Percentiles rank a stretch among this genome's conserved stretches.
phyloP scores from a whole-genome alignment of 2,113 vertebrate species.

The Myodes glareolus region DNA sequence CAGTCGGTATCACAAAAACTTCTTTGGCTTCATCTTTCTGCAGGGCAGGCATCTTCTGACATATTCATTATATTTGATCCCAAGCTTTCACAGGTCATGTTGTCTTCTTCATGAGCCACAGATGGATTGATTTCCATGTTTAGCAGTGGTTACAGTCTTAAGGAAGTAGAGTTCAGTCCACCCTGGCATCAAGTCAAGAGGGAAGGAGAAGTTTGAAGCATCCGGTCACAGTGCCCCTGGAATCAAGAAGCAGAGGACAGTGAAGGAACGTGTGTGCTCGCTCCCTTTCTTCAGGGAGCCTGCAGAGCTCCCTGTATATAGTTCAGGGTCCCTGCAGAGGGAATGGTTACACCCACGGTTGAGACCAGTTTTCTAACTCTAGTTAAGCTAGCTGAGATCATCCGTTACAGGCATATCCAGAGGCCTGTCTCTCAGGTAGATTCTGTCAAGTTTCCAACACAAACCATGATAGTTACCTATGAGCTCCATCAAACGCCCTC shows the following conservation, averaged over 20 bases:
- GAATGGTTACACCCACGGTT: no score
- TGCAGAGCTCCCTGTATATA: no score
- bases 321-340: neutral
- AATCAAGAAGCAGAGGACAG: neutral
- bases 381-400: neutral
- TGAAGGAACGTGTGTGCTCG: neutral
- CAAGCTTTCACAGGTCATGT: neutral
- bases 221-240: neutral
- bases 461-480: neutral
- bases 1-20: neutral
- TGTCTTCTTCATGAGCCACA: neutral
- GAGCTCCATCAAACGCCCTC: neutral
- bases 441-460: neutral
- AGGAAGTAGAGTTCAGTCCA: neutral
- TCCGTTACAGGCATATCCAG: neutral
- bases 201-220: neutral
- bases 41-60: neutral
- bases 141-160: neutral
- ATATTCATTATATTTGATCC: neutral
- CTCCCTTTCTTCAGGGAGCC: neutral
- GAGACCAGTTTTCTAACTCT: neutral
- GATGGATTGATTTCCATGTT: neutral
- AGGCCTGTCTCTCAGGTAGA: neutral
- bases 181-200: no score
- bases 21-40: neutral